Base-by-base conservation (phyloP, 1,140 invertebrate genomes). In the Tetramorium simillimum region DNA sequence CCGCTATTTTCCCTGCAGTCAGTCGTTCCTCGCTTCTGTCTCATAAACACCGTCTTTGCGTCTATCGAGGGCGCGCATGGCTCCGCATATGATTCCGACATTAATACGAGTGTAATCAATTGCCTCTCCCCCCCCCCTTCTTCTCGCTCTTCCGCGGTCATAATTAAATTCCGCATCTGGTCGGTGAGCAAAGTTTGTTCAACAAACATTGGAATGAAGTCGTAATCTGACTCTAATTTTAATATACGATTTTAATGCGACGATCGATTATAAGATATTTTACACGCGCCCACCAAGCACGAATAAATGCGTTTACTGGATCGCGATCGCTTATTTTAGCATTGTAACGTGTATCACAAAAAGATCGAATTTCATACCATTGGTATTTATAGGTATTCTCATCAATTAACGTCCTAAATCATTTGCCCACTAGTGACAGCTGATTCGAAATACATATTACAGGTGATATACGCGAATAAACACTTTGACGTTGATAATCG, bases 151-250 rank as follows among this genome's bases (percentile, higher is more conserved):
- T 58, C 24, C 53, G 80, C 43, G 53, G 14, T 73, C 24, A 73
- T 82, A 73, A 84, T 84, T 56, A 67, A 84, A 75, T 80, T 69
- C 28, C 56, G 7, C 80, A 60, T 82, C 53, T 60, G 24, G 53
- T 7, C 7, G 62, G 14, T 67, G 62, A 80, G 63, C 33, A 80
- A 67, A 80, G 77, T 67, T 80, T 84, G 40, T 69, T 49, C 18
- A 85, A 28, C 40, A 86, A 88, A 81, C 69, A 73, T 7, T 12
- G 18, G 16, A 65, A 86, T 82, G 18, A 86, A 75, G 72, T 69
- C 51, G 60, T 69, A 70, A 84, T 86, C 24, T 53, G 14, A 12
- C 51, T 56, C 24, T 85, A 89, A 89, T 89, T 72, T 89, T 72
- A 86, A 77, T 78, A 63, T 37, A n/a, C n/a, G n/a, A n/a, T n/a